A percentile compares a stretch with the other conserved stretches of the same genome.
These are phyloP conservation scores for Chondrilla cf. caribensis DNA, from an alignment of 37 sponge, comb jelly and placozoan species.

Conservation along the genomic window DNA sequence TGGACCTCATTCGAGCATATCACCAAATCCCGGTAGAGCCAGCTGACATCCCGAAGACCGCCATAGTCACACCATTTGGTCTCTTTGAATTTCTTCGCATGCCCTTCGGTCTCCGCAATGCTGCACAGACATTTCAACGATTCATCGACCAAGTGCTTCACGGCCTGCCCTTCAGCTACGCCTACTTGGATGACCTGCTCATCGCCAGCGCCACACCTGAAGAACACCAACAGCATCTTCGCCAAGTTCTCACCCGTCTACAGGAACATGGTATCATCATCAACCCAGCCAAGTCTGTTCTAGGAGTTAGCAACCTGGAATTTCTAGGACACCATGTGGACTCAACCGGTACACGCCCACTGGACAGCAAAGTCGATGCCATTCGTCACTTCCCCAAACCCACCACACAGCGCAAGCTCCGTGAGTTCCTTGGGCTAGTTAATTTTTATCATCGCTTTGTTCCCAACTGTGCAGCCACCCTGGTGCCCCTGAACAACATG, in stretches of 20 bases:
- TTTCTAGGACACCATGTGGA: slow-evolving; percentile 54
- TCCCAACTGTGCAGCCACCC: slow-evolving; percentile 24
- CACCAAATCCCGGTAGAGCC: slow-evolving; percentile 58
- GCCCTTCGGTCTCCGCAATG: slow-evolving; percentile 60
- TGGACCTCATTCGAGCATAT: slow-evolving; percentile 56
- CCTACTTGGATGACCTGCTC: slow-evolving; percentile 48
- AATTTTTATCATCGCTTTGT: slow-evolving; percentile 49
- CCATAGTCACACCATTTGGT: slow-evolving; percentile 38
- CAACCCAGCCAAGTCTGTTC: slow-evolving; percentile 12
- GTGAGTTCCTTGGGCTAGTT: slow-evolving; percentile 32
- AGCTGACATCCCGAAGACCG: slow-evolving; percentile 50
- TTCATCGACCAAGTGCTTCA: slow-evolving; percentile 56
- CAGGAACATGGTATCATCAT: slow-evolving; percentile 17
- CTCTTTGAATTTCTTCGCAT: slow-evolving; percentile 56
- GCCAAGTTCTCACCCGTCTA: slow-evolving; percentile 2
- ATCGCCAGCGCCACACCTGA: slow-evolving; percentile 21
- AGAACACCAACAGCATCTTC: slow-evolving; percentile 19
- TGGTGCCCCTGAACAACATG: slow-evolving; percentile 31
- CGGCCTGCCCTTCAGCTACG: slow-evolving; percentile 44
- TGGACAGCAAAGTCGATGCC: slow-evolving; percentile 16
- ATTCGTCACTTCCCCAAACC: slow-evolving; percentile 37
- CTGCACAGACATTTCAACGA: slow-evolving; percentile 59
- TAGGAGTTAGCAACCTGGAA: slow-evolving; percentile 5
- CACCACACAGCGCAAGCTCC: slow-evolving; percentile 32
- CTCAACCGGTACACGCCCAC: slow-evolving; percentile 22